Conservation (phyloP, 2,888 invertebrate genomes). For the Protophormia terraenovae region DNA sequence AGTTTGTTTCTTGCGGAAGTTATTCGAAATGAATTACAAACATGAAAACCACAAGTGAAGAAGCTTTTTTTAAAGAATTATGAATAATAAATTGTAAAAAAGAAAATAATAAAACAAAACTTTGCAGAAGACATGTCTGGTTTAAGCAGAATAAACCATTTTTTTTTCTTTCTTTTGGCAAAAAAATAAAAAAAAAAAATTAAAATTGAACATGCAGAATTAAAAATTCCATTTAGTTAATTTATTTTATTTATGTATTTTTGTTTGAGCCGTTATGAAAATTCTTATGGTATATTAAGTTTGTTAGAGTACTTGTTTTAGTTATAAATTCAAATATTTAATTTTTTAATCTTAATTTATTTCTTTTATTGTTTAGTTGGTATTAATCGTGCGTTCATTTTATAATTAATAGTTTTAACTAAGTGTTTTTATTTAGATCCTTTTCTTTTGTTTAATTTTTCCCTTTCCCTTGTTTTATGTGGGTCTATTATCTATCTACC, state of each 20-base stretch:
- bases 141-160: constrained; percentile 18
- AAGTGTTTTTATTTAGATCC: too few relatives aligned
- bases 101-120: constrained; percentile 14
- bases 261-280: neutral
- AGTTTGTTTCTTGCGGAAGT: constrained; percentile 50
- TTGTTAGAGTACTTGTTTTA: neutral
- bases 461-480: too few relatives aligned
- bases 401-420: too few relatives aligned
- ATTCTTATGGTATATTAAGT: neutral
- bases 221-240: constrained; percentile 3
- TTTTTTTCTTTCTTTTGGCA: constrained; percentile 35
- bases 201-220: neutral
- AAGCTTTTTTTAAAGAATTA: constrained; percentile 20
- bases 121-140: constrained; percentile 47
- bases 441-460: too few relatives aligned
- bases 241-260: neutral
- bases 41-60: constrained; percentile 53
- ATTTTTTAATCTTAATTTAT: neutral
- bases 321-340: neutral
- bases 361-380: neutral
- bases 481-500: too few relatives aligned
- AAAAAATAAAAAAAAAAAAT: constrained; percentile 27
- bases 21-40: constrained; percentile 59
- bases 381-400: too few relatives aligned
- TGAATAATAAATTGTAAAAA: constrained; percentile 50